These are phyloP conservation scores for Blastomussa wellsi DNA, from an alignment of 92 coral and sea anemone genomes.

Conservation along the genomic window DNA sequence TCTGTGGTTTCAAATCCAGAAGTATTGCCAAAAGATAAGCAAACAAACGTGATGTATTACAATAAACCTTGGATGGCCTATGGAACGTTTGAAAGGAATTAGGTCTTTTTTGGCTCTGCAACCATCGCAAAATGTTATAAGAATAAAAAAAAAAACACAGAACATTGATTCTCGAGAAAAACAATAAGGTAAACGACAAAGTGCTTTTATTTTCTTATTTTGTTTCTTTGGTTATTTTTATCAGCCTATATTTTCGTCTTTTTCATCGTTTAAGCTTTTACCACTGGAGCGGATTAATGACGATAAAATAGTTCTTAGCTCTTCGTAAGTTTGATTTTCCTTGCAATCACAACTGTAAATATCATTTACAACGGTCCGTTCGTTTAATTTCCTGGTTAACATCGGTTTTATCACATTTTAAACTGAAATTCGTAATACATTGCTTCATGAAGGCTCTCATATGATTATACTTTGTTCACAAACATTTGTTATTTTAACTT, in stretches of 20 bases:
- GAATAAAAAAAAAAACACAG: background rate
- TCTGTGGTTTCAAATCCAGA: background rate
- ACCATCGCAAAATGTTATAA: background rate
- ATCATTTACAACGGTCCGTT: background rate
- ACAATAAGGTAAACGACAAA: background rate
- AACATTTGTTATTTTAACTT: conserved; percentile 11
- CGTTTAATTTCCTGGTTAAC: background rate
- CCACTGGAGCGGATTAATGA: background rate
- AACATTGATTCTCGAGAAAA: background rate
- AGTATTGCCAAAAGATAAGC: background rate
- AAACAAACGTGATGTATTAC: background rate
- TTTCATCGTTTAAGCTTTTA: background rate
- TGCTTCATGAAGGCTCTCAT: background rate
- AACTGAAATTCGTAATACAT: background rate
- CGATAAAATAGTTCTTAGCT: background rate
- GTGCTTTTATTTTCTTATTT: background rate
- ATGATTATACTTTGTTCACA: background rate
- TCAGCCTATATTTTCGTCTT: background rate
- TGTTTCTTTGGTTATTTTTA: background rate
- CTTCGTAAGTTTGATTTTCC: background rate
- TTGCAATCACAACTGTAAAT: background rate
- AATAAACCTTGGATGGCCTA: background rate
- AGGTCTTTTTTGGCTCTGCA: conserved; percentile 23
- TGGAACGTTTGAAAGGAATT: background rate
- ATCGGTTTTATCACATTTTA: background rate